Evolutionary conservation across 2,888 invertebrate genomes (phyloP).

Genomic region (Beris morrisii): DNA sequence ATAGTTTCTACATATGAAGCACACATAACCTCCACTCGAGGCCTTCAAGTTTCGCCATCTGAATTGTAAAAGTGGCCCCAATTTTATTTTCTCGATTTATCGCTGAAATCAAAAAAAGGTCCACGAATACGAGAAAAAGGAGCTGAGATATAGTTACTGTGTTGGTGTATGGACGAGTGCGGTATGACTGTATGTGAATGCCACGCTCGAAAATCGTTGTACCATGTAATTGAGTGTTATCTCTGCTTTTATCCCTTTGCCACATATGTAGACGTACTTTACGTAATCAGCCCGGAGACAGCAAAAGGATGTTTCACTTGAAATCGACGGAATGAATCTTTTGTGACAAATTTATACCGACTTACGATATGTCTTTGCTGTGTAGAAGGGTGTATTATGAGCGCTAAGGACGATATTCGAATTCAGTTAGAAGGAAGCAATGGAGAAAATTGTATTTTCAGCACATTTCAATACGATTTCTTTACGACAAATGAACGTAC

Average conservation of each 20-base stretch:
- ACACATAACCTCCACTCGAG: no score
- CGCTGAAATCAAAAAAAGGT: constrained; percentile 37
- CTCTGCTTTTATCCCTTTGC: constrained; percentile 54
- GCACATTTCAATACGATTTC: constrained; percentile 7
- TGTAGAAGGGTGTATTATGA: neutral
- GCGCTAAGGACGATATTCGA: no score
- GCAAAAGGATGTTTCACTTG: constrained; percentile 35
- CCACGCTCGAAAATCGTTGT: constrained; percentile 46
- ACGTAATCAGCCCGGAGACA: constrained; percentile 36
- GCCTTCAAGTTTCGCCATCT: neutral
- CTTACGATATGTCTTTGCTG: constrained; percentile 24
- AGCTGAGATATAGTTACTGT: constrained; percentile 1
- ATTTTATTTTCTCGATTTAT: constrained; percentile 40
- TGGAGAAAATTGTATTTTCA: constrained; percentile 11
- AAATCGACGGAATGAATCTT: constrained; percentile 35
- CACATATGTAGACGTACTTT: constrained; percentile 48
- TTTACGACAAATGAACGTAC: no score
- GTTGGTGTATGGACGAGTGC: neutral
- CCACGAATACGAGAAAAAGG: constrained; percentile 31
- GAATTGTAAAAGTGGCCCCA: constrained; percentile 35
- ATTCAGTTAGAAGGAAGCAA: neutral
- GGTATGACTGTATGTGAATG: neutral
- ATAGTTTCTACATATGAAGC: no score
- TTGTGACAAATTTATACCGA: constrained; percentile 35
- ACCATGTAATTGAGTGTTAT: constrained; percentile 58